These are phyloP conservation scores for Alaudala cheleensis DNA, from an alignment of 2,113 vertebrate species.

Conservation along the genomic window DNA sequence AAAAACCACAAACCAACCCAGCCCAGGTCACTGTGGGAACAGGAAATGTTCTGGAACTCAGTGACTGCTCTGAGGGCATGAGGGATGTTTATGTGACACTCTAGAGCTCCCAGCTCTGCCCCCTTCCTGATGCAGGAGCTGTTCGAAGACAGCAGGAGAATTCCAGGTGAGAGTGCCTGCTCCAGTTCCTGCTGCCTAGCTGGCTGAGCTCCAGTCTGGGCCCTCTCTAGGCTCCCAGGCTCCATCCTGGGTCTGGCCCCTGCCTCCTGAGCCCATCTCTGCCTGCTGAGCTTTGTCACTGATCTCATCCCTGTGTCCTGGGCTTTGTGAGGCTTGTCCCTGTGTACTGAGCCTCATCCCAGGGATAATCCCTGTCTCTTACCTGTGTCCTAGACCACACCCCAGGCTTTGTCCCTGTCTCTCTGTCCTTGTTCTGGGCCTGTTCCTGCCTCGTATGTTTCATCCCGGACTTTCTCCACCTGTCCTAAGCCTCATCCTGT, in stretches of 20 bases:
- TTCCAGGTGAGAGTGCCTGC: background rate
- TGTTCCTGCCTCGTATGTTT: background rate
- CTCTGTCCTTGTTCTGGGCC: background rate
- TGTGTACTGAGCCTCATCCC: background rate
- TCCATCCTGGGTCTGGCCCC: too few relatives aligned
- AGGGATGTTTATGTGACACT: background rate
- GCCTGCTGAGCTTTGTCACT: background rate
- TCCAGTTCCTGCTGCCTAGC: background rate
- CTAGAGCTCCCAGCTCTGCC: background rate
- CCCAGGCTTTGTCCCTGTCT: too few relatives aligned
- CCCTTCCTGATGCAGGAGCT: background rate
- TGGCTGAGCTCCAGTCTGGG: background rate
- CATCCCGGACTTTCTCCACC: background rate
- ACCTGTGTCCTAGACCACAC: background rate
- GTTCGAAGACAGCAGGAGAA: background rate
- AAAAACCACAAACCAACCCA: background rate
- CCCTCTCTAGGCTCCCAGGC: background rate
- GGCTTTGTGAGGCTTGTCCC: too few relatives aligned
- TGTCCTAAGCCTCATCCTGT: background rate
- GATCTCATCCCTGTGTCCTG: background rate
- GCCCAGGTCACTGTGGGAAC: background rate
- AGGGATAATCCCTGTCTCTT: background rate
- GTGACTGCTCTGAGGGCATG: rapidly evolving
- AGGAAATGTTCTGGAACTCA: background rate
- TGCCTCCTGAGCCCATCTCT: background rate